Conservation (phyloP, 2,113 vertebrate genomes). For the Anguilla rostrata region DNA sequence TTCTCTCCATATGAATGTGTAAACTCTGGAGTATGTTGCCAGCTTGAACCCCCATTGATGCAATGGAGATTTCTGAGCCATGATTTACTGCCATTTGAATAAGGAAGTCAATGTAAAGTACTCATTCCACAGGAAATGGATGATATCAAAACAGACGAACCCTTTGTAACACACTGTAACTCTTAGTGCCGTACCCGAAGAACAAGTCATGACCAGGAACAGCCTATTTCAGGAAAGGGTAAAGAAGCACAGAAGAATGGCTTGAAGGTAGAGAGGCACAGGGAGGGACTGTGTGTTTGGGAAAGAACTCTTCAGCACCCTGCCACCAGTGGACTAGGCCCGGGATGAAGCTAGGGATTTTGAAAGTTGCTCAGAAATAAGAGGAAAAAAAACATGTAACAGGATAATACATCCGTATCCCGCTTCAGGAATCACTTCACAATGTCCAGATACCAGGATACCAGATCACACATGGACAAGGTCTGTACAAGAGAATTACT, state of each 20-base stretch:
- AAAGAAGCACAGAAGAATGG: neutral
- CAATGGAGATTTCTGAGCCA: neutral
- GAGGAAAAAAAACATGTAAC: neutral
- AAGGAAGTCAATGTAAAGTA: neutral
- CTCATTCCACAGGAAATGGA: neutral
- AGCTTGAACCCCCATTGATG: neutral
- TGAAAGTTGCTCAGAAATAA: neutral
- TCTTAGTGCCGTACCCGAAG: neutral
- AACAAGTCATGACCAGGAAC: neutral
- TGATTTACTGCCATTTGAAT: neutral
- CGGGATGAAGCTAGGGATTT: too few species aligned
- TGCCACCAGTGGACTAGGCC: neutral
- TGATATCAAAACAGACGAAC: neutral
- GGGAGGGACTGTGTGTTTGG: neutral
- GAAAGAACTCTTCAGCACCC: neutral
- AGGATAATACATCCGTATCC: neutral
- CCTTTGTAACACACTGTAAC: neutral
- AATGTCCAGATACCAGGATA: neutral
- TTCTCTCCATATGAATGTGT: neutral
- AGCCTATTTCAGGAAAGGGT: constrained; percentile 12
- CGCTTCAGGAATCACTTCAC: neutral
- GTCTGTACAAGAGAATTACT: too few species aligned
- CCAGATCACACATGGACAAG: too few species aligned
- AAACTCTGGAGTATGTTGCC: neutral
- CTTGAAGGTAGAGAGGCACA: neutral